These are phyloP conservation scores for Grus americana DNA, from an alignment of 2,113 vertebrate species.

Conservation along the genomic window DNA sequence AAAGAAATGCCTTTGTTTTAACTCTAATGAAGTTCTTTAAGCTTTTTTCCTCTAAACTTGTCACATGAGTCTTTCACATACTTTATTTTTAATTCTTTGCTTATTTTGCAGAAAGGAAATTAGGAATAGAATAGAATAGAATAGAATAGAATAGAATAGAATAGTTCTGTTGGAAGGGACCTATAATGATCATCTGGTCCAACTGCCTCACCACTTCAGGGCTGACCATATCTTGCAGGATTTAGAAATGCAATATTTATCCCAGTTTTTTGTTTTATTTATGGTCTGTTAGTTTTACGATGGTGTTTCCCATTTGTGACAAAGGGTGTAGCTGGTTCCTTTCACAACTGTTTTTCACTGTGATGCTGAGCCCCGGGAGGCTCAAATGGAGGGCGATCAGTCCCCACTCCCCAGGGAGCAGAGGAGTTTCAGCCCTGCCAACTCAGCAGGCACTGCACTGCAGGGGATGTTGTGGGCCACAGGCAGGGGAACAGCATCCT, in stretches of 20 bases:
- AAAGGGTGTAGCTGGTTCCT: background rate
- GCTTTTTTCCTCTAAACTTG: background rate
- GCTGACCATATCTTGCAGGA: background rate
- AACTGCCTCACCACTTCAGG: no score
- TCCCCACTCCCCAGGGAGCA: background rate
- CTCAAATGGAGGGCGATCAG: fast-evolving
- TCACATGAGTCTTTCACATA: background rate
- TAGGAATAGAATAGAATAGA: background rate
- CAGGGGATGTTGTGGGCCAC: background rate
- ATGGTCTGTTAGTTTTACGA: background rate
- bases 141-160: background rate
- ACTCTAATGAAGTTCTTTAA: background rate
- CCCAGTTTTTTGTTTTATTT: background rate
- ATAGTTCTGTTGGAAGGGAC: background rate
- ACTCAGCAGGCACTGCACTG: no score
- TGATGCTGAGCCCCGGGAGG: background rate
- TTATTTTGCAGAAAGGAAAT: background rate
- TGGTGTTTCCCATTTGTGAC: background rate
- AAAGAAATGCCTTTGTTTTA: background rate
- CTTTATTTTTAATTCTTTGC: background rate
- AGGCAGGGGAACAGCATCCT: background rate
- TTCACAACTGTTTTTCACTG: fast-evolving
- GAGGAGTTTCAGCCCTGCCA: background rate
- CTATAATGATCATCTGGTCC: background rate
- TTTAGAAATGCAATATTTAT: no score